A percentile compares a stretch with the other conserved stretches of the same genome.
phyloP scores from a whole-genome alignment of 2,888 invertebrate genomes.

The Scaptomyza parva region DNA sequence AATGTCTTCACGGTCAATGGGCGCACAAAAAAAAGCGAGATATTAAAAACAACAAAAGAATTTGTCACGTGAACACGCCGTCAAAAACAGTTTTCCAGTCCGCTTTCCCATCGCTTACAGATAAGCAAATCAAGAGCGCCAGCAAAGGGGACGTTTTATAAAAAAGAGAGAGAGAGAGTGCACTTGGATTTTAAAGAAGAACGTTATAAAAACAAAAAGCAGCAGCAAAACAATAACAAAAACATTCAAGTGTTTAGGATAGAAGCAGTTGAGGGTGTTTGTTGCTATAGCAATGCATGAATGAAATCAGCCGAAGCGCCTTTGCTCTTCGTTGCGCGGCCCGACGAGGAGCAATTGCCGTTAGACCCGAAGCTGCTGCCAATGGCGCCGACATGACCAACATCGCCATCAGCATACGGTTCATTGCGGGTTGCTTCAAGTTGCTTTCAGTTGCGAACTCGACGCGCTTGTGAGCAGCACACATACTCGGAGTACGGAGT shows the following conservation, averaged over 20 bases:
- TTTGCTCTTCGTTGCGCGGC: conserved; percentile 7
- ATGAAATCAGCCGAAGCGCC: conserved; percentile 58
- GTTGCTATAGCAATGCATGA: conserved; percentile 66
- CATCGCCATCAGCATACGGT: conserved; percentile 33
- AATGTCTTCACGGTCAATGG: conserved; percentile 43
- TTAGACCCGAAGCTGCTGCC: conserved; percentile 67
- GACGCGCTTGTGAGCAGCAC: conserved; percentile 68
- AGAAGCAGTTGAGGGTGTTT: conserved; percentile 13
- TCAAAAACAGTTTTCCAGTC: conserved; percentile 51
- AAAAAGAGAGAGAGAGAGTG: conserved; percentile 11
- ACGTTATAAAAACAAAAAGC: conserved; percentile 75
- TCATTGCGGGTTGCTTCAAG: conserved; percentile 38
- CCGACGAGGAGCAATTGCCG: neutral
- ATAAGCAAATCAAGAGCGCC: conserved; percentile 26
- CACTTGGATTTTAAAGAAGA: conserved; percentile 50
- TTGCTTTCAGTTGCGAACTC: conserved; percentile 68
- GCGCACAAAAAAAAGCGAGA: conserved; percentile 17
- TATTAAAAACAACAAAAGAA: conserved; percentile 36
- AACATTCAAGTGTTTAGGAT: conserved; percentile 21
- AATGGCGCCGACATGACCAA: conserved; percentile 47
- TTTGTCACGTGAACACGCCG: conserved; percentile 67
- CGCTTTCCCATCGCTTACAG: conserved; percentile 13
- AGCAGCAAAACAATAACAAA: conserved; percentile 59
- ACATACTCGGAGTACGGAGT: conserved; percentile 45
- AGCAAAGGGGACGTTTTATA: conserved; percentile 6